Evolutionary conservation across 2,888 invertebrate genomes (phyloP).

Genomic region (Hemicrepidius hirtus): DNA sequence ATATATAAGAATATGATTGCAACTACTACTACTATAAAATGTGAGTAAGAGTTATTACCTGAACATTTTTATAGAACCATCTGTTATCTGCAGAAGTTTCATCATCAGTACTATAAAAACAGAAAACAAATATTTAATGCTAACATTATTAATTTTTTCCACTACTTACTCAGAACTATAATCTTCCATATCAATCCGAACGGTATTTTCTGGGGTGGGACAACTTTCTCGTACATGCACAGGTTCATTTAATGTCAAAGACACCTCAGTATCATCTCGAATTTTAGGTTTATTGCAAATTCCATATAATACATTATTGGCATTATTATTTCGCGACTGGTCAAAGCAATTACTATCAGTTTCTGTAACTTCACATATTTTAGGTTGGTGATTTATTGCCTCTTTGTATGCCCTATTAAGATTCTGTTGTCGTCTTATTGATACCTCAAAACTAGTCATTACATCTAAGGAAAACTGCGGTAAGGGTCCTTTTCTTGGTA

Average conservation of each 20-base stretch:
- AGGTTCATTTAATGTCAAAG: constrained; percentile 66
- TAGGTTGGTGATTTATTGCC: constrained; percentile 56
- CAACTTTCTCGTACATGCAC: constrained; percentile 66
- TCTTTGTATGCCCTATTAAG: constrained; percentile 47
- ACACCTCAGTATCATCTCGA: constrained; percentile 61
- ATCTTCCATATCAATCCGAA: constrained; percentile 74
- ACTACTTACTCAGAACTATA: constrained; percentile 68
- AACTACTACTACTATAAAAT: too few relatives aligned
- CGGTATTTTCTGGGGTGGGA: constrained; percentile 73
- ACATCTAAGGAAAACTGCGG: constrained; percentile 81
- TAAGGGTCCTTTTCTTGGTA: constrained; percentile 68
- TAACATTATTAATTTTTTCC: neutral
- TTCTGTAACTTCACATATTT: constrained; percentile 66
- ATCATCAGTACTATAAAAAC: constrained; percentile 13
- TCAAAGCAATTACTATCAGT: constrained; percentile 42
- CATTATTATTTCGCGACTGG: neutral
- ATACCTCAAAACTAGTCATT: constrained; percentile 83
- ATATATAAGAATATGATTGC: too few relatives aligned
- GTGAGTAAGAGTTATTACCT: constrained; percentile 17
- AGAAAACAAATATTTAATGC: neutral
- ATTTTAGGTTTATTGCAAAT: constrained; percentile 29
- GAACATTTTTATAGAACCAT: constrained; percentile 14
- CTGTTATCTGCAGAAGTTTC: neutral
- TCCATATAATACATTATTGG: constrained; percentile 28
- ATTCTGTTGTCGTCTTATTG: constrained; percentile 60